A percentile compares a stretch with the other conserved stretches of the same genome.
phyloP scores from a whole-genome alignment of 2,888 invertebrate species.

The Eubasilissa splendida region DNA sequence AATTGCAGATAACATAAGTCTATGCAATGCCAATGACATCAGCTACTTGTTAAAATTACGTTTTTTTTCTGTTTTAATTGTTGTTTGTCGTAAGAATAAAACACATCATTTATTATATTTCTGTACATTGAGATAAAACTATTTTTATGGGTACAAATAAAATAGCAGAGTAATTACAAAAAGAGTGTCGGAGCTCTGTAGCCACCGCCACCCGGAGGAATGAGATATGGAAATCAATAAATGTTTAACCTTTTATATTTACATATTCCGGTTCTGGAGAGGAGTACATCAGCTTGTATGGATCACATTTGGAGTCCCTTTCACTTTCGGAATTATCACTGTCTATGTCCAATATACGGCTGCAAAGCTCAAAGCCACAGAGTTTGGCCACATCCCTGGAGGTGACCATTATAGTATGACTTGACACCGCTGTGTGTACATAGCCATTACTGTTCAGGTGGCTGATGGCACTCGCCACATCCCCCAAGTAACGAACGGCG shows the following conservation, averaged over 20 bases:
- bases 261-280: constrained; percentile 69
- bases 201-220: no score
- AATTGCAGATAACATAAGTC: no score
- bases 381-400: constrained; percentile 68
- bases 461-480: constrained; percentile 68
- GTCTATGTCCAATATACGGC: constrained; percentile 48
- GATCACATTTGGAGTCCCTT: constrained; percentile 35
- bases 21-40: no score
- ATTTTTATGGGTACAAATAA: no score
- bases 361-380: constrained; percentile 67
- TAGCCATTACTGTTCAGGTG: constrained; percentile 71
- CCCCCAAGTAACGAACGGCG: constrained; percentile 67
- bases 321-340: not conserved
- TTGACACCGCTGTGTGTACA: constrained; percentile 69
- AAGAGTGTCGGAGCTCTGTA: no score
- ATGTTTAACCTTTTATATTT: constrained; percentile 66
- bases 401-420: constrained; percentile 67
- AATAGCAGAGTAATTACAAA: no score
- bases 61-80: no score
- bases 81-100: no score
- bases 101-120: no score
- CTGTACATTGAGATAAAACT: no score
- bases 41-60: no score
- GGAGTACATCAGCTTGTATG: constrained; percentile 46
- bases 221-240: not conserved